A percentile compares a stretch with the other conserved stretches of the same genome.
phyloP scores from a whole-genome alignment of 2,888 invertebrate genomes.

The Pammene fasciana region DNA sequence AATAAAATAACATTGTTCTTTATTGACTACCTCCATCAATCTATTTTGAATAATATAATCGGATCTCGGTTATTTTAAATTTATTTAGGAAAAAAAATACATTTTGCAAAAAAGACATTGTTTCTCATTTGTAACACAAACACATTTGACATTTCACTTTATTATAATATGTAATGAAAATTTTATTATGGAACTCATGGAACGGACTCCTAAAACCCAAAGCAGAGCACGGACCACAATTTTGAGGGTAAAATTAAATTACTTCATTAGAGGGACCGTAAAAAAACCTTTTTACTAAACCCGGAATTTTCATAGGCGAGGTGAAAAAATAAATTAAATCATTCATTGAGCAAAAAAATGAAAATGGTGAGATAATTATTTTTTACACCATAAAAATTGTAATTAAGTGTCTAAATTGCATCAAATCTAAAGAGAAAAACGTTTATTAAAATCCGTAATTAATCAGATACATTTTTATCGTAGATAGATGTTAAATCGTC shows the following conservation, averaged over 20 bases:
- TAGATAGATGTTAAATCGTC: too few relatives aligned
- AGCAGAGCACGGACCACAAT: conserved; percentile 25
- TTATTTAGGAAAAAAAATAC: too few relatives aligned
- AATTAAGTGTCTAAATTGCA: neutral
- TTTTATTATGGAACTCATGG: neutral
- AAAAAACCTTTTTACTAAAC: conserved; percentile 32
- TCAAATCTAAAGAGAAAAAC: too few relatives aligned
- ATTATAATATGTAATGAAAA: neutral
- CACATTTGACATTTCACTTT: too few relatives aligned
- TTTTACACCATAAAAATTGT: neutral
- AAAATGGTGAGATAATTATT: neutral
- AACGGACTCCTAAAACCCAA: conserved; percentile 2
- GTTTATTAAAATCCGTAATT: too few relatives aligned
- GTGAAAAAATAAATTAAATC: conserved; percentile 24
- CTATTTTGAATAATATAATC: too few relatives aligned
- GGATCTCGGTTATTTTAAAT: too few relatives aligned
- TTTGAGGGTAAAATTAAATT: conserved; percentile 39
- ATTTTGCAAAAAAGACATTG: too few relatives aligned
- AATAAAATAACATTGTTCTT: too few relatives aligned
- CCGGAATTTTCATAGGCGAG: conserved; percentile 19
- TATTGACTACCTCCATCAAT: too few relatives aligned
- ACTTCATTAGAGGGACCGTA: conserved; percentile 35
- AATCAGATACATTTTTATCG: too few relatives aligned
- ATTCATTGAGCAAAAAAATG: neutral
- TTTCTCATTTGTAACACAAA: too few relatives aligned